Base-by-base conservation (phyloP, 2,888 invertebrate species). In the Clitarchus hookeri region DNA sequence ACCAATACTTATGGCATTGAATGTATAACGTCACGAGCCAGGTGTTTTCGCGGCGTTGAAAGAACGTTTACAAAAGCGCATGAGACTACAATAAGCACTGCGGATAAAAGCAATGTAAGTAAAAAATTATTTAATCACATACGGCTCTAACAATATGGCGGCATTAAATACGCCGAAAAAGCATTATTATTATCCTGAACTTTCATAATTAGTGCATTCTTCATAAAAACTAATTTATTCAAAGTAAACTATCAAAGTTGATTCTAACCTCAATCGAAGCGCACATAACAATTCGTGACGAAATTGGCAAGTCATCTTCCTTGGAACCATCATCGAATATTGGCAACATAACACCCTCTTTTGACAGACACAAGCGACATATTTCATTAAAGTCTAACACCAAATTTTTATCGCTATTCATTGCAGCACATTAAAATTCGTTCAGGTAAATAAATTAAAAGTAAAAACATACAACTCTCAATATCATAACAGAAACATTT, bases 341-440 rank as follows among this genome's bases (percentile, higher is more conserved):
- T 16, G 84, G 83, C 36, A 84, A 16, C 86, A 86, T 85, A 36
- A 77, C 53, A 53, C 84, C 86, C 23, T 82, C 83, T 83, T 86
- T 27, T 23, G 86, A 82, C 80, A 86, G 78, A 65, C 86, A 86
- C 13, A 86, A 83, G 0, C 86, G 86, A 27, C 86, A 86, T 83
- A 79, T 83, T 85, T 86, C 85, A 84, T 83, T 44, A 19, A 54
- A 8, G 19, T 86, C 82, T 65, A 65, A 23, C 16, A 23, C 19
- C 65, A 65, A 65, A 65, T 65, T 65, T 65, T 23, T 65, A 65
- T 65, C 65, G 65, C n/a, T 65, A 65, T 65, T 65, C 65, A 65
- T 65, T 65, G 65, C 65, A 65, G 65, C n/a, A n/a, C 65, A 65
- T 65, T 19, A 23, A 6, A 65, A n/a, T 19, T 65, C 8, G 48